Conservation (phyloP, 2,113 vertebrate species). For the Limanda limanda region DNA sequence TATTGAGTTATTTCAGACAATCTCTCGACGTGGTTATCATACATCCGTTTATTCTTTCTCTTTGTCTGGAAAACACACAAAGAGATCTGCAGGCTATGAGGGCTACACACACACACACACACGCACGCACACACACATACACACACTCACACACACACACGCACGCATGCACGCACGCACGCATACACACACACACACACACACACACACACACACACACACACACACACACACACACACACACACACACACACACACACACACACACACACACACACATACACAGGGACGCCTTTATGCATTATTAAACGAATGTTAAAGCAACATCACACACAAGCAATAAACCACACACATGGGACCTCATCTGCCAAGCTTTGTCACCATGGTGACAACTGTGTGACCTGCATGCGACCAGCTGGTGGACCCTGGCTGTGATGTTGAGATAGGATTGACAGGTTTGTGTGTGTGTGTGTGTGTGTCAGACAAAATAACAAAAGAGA, state of each 20-base stretch:
- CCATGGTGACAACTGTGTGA: conserved; percentile 61
- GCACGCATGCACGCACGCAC: no score
- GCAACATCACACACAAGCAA: conserved; percentile 32
- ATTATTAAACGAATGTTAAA: conserved; percentile 76
- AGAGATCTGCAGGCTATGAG: conserved; percentile 20
- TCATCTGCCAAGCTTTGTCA: conserved; percentile 59
- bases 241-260: conserved; percentile 27
- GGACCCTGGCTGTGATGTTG: conserved; percentile 44
- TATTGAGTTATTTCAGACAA: not conserved
- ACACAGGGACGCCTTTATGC: conserved; percentile 45
- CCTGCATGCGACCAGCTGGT: conserved; percentile 58
- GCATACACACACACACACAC: conserved; percentile 23
- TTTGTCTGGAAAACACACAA: conserved; percentile 41
- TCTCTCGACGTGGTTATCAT: not conserved
- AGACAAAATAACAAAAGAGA: conserved; percentile 41
- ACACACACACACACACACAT: conserved; percentile 19
- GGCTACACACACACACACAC: conserved; percentile 23
- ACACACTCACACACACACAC: conserved; percentile 21
- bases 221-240: conserved; percentile 18
- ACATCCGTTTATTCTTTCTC: conserved; percentile 7
- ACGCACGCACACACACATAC: conserved; percentile 21
- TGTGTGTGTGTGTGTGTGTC: conserved; percentile 15
- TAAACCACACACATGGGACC: conserved; percentile 58
- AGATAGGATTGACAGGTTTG: conserved; percentile 19
- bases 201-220: conserved; percentile 18